Evolutionary conservation across 2,888 invertebrate genomes (phyloP), one percentile per base, ranked within the genome.

Genomic region (Embidobia sp.): DNA sequence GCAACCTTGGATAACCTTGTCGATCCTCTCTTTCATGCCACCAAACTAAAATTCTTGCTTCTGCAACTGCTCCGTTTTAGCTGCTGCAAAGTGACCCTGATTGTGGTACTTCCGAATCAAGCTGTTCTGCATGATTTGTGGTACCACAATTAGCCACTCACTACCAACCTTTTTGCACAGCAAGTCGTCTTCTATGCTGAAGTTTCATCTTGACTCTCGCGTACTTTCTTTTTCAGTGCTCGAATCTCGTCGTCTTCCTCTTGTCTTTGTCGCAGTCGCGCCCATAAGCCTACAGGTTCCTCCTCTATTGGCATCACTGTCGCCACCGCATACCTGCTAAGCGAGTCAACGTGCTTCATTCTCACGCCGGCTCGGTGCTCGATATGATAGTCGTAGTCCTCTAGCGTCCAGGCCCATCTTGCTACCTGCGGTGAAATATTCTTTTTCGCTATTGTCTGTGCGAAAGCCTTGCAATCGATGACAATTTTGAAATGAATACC

Each of bases 71-170:
- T 78, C 79, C 5, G 79, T 82, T 29, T 79, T 80, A 0, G 15
- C 29, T 0, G 44, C 27, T 11, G 33, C 8, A 16, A 55, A 37
- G 8, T 37, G 40, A n/a, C 55, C 55, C 26, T 55, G 53, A 18
- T 80, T 77, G 13, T 79, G 77, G 3, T 69, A 77, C 10, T 33
- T 22, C 8, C 76, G 57, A 11, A 79, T 79, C 0, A 81, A 26
- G 5, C 63, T 44, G 0, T 16, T 18, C 19, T 73, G 63, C 76
- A 81, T 57, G 1, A 33, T 15, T 26, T 59, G 61, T 1, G 78
- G 78, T 1, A 77, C 69, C 4, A 81, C 59, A 1, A 80, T 11
- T 2, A 57, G 16, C 5, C 44, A n/a, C 4, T 81, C 78, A 13
- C 26, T 63, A 16, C 78, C 44, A 1, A 46, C 26, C 4, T 63